phyloP scores from a whole-genome alignment of 2,797 vertebrate genomes.

The Gephyroberyx darwinii region DNA sequence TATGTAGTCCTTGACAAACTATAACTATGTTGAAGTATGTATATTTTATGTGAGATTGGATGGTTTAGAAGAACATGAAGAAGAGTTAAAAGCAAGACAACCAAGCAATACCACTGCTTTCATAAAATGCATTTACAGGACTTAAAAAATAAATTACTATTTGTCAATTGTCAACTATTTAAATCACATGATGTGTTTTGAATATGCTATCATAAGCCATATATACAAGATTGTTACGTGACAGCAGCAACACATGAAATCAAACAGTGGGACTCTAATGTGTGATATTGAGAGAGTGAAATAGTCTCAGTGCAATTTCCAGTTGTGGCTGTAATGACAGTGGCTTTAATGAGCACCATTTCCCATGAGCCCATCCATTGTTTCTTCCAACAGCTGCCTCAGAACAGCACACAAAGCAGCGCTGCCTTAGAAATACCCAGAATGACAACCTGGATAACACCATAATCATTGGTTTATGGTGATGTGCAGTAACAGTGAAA shows the following conservation, averaged over 20 bases:
- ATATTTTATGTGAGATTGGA: neutral
- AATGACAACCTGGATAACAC: too few relatives aligned
- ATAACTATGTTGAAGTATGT: neutral
- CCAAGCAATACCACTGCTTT: neutral
- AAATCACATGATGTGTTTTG: too few relatives aligned
- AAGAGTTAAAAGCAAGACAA: neutral
- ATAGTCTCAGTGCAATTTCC: neutral
- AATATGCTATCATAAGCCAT: neutral
- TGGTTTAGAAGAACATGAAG: neutral
- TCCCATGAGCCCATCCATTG: neutral
- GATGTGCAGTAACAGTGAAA: neutral
- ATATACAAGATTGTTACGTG: too few relatives aligned
- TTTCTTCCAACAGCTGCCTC: neutral
- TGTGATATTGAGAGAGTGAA: neutral
- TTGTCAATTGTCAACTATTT: neutral
- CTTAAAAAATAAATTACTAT: neutral
- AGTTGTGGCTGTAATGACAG: neutral
- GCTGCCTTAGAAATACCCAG: too few relatives aligned
- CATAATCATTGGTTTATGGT: too few relatives aligned
- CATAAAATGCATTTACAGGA: constrained; percentile 30
- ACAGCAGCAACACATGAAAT: too few relatives aligned
- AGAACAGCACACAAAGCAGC: too few relatives aligned
- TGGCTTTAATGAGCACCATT: constrained; percentile 10
- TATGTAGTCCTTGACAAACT: constrained; percentile 8
- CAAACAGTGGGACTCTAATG: neutral